These are phyloP conservation scores for Parascotia fuliginaria DNA, from an alignment of 2,888 invertebrate species.

Conservation along the genomic window DNA sequence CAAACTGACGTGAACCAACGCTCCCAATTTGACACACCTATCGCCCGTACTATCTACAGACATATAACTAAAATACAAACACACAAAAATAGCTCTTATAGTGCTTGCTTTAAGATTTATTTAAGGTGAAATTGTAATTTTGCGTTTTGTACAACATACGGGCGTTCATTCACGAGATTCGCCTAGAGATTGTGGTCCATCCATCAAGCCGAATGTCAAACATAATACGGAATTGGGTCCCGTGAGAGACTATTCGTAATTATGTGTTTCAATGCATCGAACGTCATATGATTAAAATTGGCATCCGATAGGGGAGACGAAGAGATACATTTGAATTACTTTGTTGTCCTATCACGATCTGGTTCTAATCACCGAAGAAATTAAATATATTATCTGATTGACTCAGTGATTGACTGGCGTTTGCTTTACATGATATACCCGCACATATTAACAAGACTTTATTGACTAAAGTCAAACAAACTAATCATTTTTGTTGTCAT, in stretches of 20 bases:
- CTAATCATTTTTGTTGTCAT: too few species aligned
- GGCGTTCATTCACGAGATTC: constrained; percentile 77
- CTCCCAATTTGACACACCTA: constrained; percentile 77
- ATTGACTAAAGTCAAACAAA: too few species aligned
- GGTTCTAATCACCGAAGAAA: constrained; percentile 33
- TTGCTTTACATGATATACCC: constrained; percentile 19
- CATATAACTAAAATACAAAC: constrained; percentile 15
- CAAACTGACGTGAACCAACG: constrained; percentile 65
- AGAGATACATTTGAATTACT: constrained; percentile 45
- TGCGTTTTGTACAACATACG: constrained; percentile 63
- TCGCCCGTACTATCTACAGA: constrained; percentile 61
- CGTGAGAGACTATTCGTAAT: constrained; percentile 82
- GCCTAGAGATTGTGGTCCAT: constrained; percentile 81
- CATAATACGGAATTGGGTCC: constrained; percentile 81
- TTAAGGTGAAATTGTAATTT: constrained; percentile 27
- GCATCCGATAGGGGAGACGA: constrained; percentile 76
- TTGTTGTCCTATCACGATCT: constrained; percentile 38
- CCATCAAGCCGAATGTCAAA: constrained; percentile 85
- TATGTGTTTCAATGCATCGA: constrained; percentile 79
- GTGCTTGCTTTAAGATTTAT: constrained; percentile 26
- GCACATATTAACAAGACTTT: constrained; percentile 7
- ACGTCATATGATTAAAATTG: constrained; percentile 84
- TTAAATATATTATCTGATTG: constrained; percentile 47
- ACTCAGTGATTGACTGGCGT: constrained; percentile 24
- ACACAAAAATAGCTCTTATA: constrained; percentile 44